Base-by-base conservation (phyloP, 1,140 invertebrate species). In the Aethina tumida region DNA sequence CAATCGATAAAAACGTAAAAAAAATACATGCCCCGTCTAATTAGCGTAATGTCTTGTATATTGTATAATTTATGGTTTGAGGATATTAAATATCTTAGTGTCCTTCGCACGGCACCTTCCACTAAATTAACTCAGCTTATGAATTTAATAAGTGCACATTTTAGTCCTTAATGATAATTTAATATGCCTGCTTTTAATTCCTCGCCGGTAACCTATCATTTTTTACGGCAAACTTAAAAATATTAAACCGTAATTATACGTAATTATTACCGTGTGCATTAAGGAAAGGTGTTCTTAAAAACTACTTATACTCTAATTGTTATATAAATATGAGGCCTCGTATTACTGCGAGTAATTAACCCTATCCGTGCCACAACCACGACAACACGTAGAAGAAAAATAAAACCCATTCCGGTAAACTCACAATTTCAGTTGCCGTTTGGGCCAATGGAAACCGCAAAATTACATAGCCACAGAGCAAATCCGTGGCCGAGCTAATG, bases 281-380 rank as follows among this genome's bases (percentile, higher is more conserved):
- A 44, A 35, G 32, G 39, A 37, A 47, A 41, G 45, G 43, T 41
- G 43, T 47, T 39, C 44, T 47, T 43, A 44, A 47, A 44, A 35
- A 18, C 35, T 40, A 32, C 44, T 47, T 43, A 28, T 30, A 12
- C 18, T 35, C 40, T 43, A 50, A 50, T 47, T 47, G 47, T 43
- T 36, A 50, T 47, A 47, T 50, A 49, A 49, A 47, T 43, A 31
- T 35, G 3, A n/a, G n/a, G n/a, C n/a, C n/a, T n/a, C n/a, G n/a
- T n/a, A n/a, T n/a, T n/a, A n/a, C n/a, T n/a, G n/a, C n/a, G n/a
- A n/a, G n/a, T n/a, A n/a, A n/a, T n/a, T n/a, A n/a, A n/a, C n/a
- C n/a, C n/a, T n/a, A n/a, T n/a, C n/a, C n/a, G n/a, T n/a, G n/a
- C n/a, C n/a, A n/a, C n/a, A n/a, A n/a, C n/a, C n/a, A n/a, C n/a